Percentiles rank a stretch among this genome's conserved stretches.
Evolutionary conservation across 1,140 invertebrate genomes (phyloP).

Genomic region (Zaprionus nigranus): DNA sequence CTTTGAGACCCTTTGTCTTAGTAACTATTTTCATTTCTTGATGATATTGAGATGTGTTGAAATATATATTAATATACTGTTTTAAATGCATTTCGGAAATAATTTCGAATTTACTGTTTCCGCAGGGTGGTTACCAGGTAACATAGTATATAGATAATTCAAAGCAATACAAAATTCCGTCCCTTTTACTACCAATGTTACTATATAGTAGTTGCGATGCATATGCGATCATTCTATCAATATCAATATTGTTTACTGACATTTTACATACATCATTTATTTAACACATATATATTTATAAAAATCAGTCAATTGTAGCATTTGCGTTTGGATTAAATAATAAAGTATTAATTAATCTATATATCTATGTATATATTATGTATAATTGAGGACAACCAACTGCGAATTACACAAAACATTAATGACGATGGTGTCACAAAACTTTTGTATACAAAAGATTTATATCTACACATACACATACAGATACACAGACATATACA

Average conservation of each 20-base stretch:
- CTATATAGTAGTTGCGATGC: constrained; percentile 32
- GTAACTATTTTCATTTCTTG: neutral
- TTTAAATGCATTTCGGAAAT: constrained; percentile 21
- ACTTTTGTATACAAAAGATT: too few relatives aligned
- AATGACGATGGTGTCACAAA: too few relatives aligned
- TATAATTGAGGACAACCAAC: constrained; percentile 1
- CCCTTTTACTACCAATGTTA: constrained; percentile 25
- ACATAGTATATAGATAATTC: constrained; percentile 37
- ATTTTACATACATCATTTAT: constrained; percentile 28
- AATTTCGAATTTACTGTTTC: constrained; percentile 20
- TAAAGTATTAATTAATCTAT: constrained; percentile 16
- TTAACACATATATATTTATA: constrained; percentile 20
- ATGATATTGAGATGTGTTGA: constrained; percentile 12
- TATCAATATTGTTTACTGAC: constrained; percentile 18
- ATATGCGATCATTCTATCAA: constrained; percentile 26
- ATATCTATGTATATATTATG: constrained; percentile 36
- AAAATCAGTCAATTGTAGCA: constrained; percentile 73
- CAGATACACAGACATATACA: neutral
- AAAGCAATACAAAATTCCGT: constrained; percentile 32
- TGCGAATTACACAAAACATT: too few relatives aligned
- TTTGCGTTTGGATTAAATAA: constrained; percentile 52
- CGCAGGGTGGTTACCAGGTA: constrained; percentile 43
- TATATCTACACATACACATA: too few relatives aligned
- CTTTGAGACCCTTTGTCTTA: neutral
- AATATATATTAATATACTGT: neutral